A percentile compares a stretch with the other conserved stretches of the same genome.
These are phyloP conservation scores for Pantherophis alleghaniensis DNA, from an alignment of 2,797 vertebrate species.

Conservation along the genomic window DNA sequence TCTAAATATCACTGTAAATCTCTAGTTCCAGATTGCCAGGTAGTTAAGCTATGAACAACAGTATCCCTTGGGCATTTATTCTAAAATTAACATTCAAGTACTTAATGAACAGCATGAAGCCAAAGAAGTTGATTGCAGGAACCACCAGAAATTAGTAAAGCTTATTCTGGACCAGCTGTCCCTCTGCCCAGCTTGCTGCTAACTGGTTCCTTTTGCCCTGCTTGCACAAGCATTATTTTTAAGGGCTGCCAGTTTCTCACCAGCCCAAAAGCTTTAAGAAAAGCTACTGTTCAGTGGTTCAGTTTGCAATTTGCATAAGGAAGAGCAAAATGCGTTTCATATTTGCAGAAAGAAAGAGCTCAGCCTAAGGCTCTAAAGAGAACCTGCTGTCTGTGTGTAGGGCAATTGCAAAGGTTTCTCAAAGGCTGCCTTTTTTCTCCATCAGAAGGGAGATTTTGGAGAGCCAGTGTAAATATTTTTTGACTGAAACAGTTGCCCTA, in stretches of 20 bases:
- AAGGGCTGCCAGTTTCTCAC: background rate
- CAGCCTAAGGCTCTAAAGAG: background rate
- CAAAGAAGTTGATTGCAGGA: background rate
- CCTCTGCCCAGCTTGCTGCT: background rate
- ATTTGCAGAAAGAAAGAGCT: background rate
- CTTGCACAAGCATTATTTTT: background rate
- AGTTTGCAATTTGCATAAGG: background rate
- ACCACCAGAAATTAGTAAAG: background rate
- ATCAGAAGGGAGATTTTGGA: slow-evolving; percentile 31
- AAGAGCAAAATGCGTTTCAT: background rate
- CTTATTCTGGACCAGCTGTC: background rate
- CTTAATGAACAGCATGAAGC: background rate
- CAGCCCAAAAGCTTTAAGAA: background rate
- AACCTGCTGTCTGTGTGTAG: background rate
- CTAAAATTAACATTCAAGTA: background rate
- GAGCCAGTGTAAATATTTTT: slow-evolving; percentile 19
- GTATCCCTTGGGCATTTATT: background rate
- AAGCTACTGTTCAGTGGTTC: background rate
- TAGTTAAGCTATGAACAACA: background rate
- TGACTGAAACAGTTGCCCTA: slow-evolving; percentile 17
- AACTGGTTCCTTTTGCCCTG: background rate
- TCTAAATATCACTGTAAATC: background rate
- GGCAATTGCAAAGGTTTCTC: background rate
- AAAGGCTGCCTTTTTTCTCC: rapidly evolving
- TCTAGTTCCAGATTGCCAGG: background rate